Conservation (phyloP, 2,888 invertebrate genomes). For the Drosophila demipolita region DNA sequence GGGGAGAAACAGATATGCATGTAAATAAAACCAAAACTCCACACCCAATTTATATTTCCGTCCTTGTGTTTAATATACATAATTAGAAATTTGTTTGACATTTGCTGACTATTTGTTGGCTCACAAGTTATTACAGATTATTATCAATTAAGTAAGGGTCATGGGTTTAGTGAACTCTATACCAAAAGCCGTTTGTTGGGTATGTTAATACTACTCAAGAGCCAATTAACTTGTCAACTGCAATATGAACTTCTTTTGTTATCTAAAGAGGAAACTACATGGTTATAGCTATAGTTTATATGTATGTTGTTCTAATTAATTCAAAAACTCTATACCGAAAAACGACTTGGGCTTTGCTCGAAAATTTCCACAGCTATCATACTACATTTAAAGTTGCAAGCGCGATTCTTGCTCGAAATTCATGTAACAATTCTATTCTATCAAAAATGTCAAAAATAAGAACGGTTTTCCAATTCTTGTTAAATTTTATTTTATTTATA, state of each 20-base stretch:
- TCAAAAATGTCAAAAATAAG: too few relatives aligned
- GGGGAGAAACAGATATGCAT: constrained; percentile 42
- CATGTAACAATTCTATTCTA: too few relatives aligned
- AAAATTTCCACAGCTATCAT: neutral
- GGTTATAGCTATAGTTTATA: neutral
- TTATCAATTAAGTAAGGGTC: constrained; percentile 53
- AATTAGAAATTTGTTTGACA: constrained; percentile 41
- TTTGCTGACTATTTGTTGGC: constrained; percentile 25
- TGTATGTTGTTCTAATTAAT: neutral
- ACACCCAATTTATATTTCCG: constrained; percentile 36
- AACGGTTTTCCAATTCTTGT: neutral
- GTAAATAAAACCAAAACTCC: constrained; percentile 1
- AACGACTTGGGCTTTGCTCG: neutral
- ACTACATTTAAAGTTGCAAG: neutral
- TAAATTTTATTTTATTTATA: neutral
- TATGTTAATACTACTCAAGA: constrained; percentile 15
- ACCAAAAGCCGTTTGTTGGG: constrained; percentile 1
- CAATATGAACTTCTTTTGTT: constrained; percentile 1
- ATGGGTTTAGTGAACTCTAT: constrained; percentile 32
- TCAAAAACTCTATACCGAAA: neutral
- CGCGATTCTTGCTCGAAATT: too few relatives aligned
- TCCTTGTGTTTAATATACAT: constrained; percentile 6
- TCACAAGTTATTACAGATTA: constrained; percentile 47
- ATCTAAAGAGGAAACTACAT: neutral
- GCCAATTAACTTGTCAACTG: constrained; percentile 17